phyloP scores from a whole-genome alignment of 2,113 vertebrate species.

The Dryoscopus gambensis region DNA sequence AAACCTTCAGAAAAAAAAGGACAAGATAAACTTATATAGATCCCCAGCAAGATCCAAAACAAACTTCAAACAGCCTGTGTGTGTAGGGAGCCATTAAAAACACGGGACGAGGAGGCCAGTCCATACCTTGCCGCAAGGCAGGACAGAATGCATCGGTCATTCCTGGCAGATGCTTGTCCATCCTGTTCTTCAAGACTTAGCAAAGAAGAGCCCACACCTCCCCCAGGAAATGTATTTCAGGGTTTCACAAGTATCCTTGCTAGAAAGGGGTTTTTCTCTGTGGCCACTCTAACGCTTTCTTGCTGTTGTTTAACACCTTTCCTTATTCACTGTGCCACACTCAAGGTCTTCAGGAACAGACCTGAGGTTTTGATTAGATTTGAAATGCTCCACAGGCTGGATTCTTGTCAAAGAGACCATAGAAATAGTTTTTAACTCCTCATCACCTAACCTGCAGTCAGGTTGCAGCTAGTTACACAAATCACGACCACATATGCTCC shows the following conservation, averaged over 20 bases:
- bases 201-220: neutral
- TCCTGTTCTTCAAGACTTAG: constrained; percentile 24
- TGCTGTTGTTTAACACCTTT: neutral
- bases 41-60: constrained; percentile 30
- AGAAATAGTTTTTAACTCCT: neutral
- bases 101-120: neutral
- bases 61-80: constrained; percentile 30
- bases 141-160: neutral
- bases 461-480: neutral
- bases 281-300: neutral
- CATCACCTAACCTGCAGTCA: neutral
- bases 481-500: neutral
- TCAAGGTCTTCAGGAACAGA: neutral
- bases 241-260: neutral
- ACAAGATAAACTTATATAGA: constrained; percentile 11
- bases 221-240: neutral
- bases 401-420: neutral
- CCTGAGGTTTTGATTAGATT: neutral
- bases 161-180: constrained; percentile 16
- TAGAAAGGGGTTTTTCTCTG: neutral
- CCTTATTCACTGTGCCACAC: neutral
- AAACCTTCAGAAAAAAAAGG: neutral
- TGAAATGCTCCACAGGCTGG: neutral
- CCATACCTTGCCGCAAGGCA: constrained; percentile 23
- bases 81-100: constrained; percentile 2